phyloP scores from a whole-genome alignment of 2,113 vertebrate genomes.

The Campylomormyrus tamandua region DNA sequence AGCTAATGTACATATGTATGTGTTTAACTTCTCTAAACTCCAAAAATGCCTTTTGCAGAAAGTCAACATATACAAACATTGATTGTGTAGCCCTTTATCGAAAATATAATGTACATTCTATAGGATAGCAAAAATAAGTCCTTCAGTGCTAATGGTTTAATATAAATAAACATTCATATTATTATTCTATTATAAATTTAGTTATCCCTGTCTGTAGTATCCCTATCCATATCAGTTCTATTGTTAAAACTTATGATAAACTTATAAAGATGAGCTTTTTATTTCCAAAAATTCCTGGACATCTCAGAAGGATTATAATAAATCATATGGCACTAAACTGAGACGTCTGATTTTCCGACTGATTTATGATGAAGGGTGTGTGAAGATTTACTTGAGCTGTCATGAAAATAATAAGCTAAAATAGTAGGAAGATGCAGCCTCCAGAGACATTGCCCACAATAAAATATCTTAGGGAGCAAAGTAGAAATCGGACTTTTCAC shows the following conservation, averaged over 20 bases:
- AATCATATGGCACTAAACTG: neutral
- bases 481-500: slow-evolving; percentile 7
- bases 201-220: neutral
- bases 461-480: neutral
- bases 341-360: neutral
- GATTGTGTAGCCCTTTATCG: neutral
- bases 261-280: neutral
- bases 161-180: slow-evolving; percentile 9
- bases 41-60: slow-evolving; percentile 4
- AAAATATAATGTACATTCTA: neutral
- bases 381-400: slow-evolving; percentile 5
- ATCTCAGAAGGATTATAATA: neutral
- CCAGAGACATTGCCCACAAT: neutral
- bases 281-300: neutral
- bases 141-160: slow-evolving; percentile 11
- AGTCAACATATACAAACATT: neutral
- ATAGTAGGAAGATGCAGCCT: neutral
- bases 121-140: slow-evolving; percentile 3
- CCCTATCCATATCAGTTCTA: neutral
- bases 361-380: neutral
- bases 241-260: neutral
- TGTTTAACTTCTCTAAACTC: neutral
- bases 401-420: neutral
- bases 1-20: neutral
- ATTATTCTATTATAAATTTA: neutral